Base-by-base conservation (phyloP, 2,888 invertebrate species). In the Amblyjoppa fuscipennis region DNA sequence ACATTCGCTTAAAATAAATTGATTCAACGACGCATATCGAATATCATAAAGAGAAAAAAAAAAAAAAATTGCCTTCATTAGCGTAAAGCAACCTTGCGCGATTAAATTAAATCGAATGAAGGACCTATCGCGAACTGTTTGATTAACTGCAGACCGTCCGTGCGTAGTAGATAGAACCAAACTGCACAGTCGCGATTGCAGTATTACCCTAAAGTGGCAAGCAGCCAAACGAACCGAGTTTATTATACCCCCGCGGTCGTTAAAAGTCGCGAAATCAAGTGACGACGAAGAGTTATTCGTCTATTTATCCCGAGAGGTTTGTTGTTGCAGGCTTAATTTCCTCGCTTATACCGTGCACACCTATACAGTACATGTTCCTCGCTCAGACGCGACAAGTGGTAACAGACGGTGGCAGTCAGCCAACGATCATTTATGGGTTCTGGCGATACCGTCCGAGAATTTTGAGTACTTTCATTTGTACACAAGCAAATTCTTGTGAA, bases 391-490 rank as follows among this genome's bases (percentile, higher is more conserved):
- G 61, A 68, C 56, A 77, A 84, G 77, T 81, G 73, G 77, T 66
- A 68, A 77, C 77, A 69, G 68, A 77, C 73, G 20, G 68, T 84
- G 84, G 84, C 84, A 61, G 51, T 77, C 51, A 13, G 81, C 81
- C 84, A 84, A 81, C 45, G 41, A 74, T 71, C 73, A 53, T 78
- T 84, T 74, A 73, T 68, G 73, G 41, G 68, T 66, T 77, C 61
- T 38, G 68, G 31, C 51, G 61, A 74, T 64, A 61, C 7, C 16
- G 51, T 51, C 20, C 61, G 84, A 66, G 20, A 77, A 69, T 61
- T 73, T 73, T 84, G 56, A 61, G 49, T 13, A 25, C 66, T 80
- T 34, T 13, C 13, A 11, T 11, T 9, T 28, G 3, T 28, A 9
- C 2, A 11, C 11, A 25, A 6, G 28, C 59, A 59, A 75, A 69